Conservation (phyloP, 2,113 vertebrate species). For the Psittacula cyanocephala region DNA sequence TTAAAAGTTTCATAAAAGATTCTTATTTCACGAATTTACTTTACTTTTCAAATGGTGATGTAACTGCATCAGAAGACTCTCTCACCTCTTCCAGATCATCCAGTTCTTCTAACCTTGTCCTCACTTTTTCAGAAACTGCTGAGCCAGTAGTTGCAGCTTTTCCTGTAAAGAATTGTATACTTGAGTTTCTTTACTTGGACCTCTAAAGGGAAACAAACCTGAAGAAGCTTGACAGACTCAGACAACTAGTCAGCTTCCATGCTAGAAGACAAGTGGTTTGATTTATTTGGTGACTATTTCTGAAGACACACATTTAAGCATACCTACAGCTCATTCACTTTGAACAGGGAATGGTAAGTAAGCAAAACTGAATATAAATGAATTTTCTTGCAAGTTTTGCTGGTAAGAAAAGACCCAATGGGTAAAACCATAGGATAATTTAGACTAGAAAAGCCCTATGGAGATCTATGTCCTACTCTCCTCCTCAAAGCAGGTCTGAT, state of each 20-base stretch:
- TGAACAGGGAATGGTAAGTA: background rate
- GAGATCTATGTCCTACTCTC: background rate
- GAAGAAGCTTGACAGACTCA: background rate
- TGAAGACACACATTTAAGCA: background rate
- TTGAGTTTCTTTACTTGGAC: background rate
- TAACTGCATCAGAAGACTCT: background rate
- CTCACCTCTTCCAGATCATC: slow-evolving; percentile 96
- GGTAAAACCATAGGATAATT: background rate
- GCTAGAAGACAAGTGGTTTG: background rate
- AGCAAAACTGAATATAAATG: background rate
- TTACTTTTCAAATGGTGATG: background rate
- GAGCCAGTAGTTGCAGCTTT: slow-evolving; percentile 80
- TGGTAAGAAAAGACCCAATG: background rate
- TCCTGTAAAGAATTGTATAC: slow-evolving; percentile 63
- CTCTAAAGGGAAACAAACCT: background rate
- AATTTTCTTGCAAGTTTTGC: background rate
- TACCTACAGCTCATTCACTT: background rate
- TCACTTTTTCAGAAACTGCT: slow-evolving; percentile 95
- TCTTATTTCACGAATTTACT: background rate
- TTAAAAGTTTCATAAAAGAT: background rate
- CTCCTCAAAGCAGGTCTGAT: background rate
- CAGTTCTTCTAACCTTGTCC: slow-evolving; percentile 93
- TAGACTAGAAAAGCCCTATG: background rate
- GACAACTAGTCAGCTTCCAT: background rate
- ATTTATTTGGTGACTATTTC: background rate